A percentile compares a stretch with the other conserved stretches of the same genome.
phyloP scores from a whole-genome alignment of 2,797 vertebrate species.

The Lophius americanus region DNA sequence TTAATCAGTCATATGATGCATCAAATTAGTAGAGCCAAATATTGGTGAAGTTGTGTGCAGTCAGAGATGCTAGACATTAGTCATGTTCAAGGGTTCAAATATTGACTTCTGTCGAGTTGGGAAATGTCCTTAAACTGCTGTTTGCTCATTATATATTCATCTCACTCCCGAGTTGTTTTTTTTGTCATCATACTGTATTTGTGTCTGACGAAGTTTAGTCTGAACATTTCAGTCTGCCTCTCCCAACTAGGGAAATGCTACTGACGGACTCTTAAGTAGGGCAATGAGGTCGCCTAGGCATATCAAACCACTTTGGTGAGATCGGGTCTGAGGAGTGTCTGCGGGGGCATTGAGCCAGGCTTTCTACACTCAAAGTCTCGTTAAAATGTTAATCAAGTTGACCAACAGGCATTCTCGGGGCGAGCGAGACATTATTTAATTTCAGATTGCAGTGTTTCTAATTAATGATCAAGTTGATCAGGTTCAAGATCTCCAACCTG shows the following conservation, averaged over 20 bases:
- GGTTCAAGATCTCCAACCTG: constrained; percentile 54
- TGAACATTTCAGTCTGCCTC: too few species aligned
- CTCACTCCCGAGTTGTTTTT: constrained; percentile 10
- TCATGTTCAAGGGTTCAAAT: constrained; percentile 1
- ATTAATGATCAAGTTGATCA: constrained; percentile 78
- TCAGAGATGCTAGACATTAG: not conserved
- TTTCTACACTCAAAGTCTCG: not conserved
- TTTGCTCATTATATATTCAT: constrained; percentile 8
- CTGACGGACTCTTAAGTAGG: not conserved
- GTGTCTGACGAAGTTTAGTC: constrained; percentile 66
- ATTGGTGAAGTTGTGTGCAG: not conserved
- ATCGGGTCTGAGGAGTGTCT: not conserved
- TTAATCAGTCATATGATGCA: not conserved
- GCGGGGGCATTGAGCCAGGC: not conserved
- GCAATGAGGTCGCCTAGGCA: not conserved
- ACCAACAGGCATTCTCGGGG: constrained; percentile 80
- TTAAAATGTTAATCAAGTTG: constrained; percentile 88
- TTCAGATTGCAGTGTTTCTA: constrained; percentile 69
- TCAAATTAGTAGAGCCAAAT: not conserved
- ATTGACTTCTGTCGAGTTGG: constrained; percentile 11
- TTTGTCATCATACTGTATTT: constrained; percentile 17
- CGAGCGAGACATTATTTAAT: constrained; percentile 65
- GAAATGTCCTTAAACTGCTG: constrained; percentile 3
- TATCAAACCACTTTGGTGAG: constrained; percentile 9
- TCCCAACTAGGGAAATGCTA: not conserved